Base-by-base conservation (phyloP, 2,888 invertebrate species). In the Tachystola acroxantha region DNA sequence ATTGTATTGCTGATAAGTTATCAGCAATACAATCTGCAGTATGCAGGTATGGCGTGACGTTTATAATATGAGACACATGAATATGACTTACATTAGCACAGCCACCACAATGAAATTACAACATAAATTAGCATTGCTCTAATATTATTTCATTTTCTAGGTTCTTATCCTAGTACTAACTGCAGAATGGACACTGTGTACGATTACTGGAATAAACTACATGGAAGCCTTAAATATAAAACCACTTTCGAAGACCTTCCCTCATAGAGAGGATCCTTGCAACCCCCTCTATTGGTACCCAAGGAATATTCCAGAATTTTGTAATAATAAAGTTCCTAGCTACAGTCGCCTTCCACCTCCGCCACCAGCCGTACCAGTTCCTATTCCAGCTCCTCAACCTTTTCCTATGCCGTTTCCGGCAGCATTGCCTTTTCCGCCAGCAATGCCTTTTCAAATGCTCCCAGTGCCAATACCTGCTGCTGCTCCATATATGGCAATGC, bases 231-330 rank as follows among this genome's bases (percentile, higher is more conserved):
- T 28, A 9, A 33, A 26, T 11, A 10, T 11, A 7, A 7, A 19
- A 13, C 24, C 9, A 10, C n/a, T 10, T 7, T 25, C 24, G 1
- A 11, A 7, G 9, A 25, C 3, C 1, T 22, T 7, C 10, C 32
- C 32, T 2, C 20, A 3, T 10, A 13, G 52, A 6, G 61, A 62
- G 10, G 59, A 82, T 42, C 71, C 73, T 1, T 84, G 84, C 45
- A 73, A 80, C 27, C 74, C 79, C 1, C 49, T 77, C 0, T 85
- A 75, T 38, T 85, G 84, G 84, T 84, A 77, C 36, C 67, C 67
- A 1, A 54, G 42, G 36, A 33, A 42, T 10, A 50, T 64, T 7
- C 67, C 67, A 9, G 57, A 62, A 5, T 59, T 58, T 31, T 66
- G 65, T 34, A 33, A 53, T 12, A 39, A 31, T 14, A 49, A 34